A percentile compares a stretch with the other conserved stretches of the same genome.
These are phyloP conservation scores for Gastrophysa polygoni DNA, from an alignment of 2,888 invertebrate species.

Conservation along the genomic window DNA sequence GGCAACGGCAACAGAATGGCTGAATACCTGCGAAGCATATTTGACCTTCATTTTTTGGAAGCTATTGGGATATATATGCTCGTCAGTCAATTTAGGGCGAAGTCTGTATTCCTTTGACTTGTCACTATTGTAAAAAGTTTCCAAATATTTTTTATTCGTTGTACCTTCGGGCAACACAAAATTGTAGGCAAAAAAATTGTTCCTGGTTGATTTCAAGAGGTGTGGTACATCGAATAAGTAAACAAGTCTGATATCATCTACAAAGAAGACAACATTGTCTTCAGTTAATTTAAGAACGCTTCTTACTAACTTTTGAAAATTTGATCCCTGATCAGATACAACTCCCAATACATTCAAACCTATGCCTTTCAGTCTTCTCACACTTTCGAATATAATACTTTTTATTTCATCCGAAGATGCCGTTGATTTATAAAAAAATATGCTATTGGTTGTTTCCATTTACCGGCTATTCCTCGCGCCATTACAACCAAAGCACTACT, in stretches of 20 bases:
- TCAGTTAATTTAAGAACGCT: slow-evolving; percentile 8
- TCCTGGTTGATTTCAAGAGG: slow-evolving; percentile 21
- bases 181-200: slow-evolving; percentile 11
- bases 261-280: slow-evolving; percentile 10
- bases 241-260: slow-evolving; percentile 16
- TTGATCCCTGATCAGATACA: slow-evolving; percentile 31
- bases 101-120: slow-evolving; percentile 19
- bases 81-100: neutral
- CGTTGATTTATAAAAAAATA: slow-evolving; percentile 26
- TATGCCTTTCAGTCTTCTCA: slow-evolving; percentile 16
- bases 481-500: neutral
- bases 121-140: slow-evolving; percentile 18
- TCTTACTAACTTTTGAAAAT: slow-evolving; percentile 30
- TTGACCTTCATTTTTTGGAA: slow-evolving; percentile 19
- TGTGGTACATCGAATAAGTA: slow-evolving; percentile 26
- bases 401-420: slow-evolving; percentile 23
- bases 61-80: neutral
- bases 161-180: slow-evolving; percentile 17
- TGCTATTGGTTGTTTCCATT: slow-evolving; percentile 27
- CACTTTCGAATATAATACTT: slow-evolving; percentile 26
- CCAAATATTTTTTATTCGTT: slow-evolving; percentile 22
- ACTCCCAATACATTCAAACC: slow-evolving; percentile 30
- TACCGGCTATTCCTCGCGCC: slow-evolving; percentile 11
- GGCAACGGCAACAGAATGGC: slow-evolving; percentile 17
- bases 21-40: slow-evolving; percentile 19